Evolutionary conservation across 2,797 vertebrate genomes (phyloP), one percentile per base, ranked within the genome.

Genomic region (Pempheris klunzingeri): DNA sequence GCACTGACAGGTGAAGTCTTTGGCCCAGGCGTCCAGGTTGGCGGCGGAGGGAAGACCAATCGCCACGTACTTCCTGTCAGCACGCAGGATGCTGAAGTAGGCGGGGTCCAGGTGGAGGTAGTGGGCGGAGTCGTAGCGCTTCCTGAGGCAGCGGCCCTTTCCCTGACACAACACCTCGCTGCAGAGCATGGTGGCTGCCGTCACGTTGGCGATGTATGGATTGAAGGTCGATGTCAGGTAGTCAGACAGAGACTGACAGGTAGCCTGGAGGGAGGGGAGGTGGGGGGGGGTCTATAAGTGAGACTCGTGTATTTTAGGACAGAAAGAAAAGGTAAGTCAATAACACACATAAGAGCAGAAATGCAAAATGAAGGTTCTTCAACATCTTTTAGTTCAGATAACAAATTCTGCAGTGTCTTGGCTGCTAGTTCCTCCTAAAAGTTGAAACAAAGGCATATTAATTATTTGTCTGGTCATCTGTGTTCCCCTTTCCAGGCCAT

Each of bases 131-230:
- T 96, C 58, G 72, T 93, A 95, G 43, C 87, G 44, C 90, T 93
- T 96, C 69, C 97, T 89, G 61, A 82, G 75, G 9, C 97, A 97
- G 30, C 95, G 88, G 15, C 97, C 97, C 13, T 88, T 87, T 5
- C 92, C 89, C 60, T 94, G 92, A 64, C 97, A 98, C 63, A 98
- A 78, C 10, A 89, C 88, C 52, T 91, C 66, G 66, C 95, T 96
- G 85, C 97, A 98, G 71, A 98, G 94, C 93, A 90, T 95, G 69
- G 96, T 88, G 11, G 97, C 97, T 30, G 96, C 94, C 0, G 97
- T 97, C 85, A 97, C 93, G 0, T 98, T 98, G 86, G 96, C 94
- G 34, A 98, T 59, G 72, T 98, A 98, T 0, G 96, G 96, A 71
- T 90, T 95, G 53, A 97, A 74, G 32, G 84, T 95, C 36, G 74